phyloP scores from a whole-genome alignment of 2,113 vertebrate species.

The Gymnocephalus cernua region DNA sequence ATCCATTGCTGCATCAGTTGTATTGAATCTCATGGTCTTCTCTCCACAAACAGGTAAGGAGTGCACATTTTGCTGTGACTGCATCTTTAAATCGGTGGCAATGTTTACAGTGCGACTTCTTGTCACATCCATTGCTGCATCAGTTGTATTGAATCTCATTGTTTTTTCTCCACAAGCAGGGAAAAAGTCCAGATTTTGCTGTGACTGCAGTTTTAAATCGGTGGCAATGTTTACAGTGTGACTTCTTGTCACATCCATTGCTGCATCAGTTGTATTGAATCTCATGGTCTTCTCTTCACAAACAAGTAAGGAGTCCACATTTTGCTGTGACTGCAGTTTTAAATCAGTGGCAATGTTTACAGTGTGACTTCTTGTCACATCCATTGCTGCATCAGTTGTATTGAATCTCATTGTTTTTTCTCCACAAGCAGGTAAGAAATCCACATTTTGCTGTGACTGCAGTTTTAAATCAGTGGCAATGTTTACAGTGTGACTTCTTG shows the following conservation, averaged over 20 bases:
- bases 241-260: not conserved
- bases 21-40: conserved; percentile 29
- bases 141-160: not conserved
- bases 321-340: not conserved
- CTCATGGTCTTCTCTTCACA: conserved; percentile 27
- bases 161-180: not conserved
- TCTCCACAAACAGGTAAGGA: not conserved
- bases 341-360: not conserved
- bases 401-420: conserved; percentile 28
- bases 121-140: not conserved
- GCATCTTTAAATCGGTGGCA: not conserved
- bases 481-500: conserved; percentile 5
- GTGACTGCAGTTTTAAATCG: rapidly evolving
- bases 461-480: not conserved
- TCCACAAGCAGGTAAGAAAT: not conserved
- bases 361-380: conserved; percentile 19
- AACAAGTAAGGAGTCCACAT: not conserved
- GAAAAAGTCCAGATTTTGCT: too few species aligned
- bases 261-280: conserved; percentile 4
- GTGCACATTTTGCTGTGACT: not conserved
- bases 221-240: conserved; percentile 8
- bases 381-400: conserved; percentile 1
- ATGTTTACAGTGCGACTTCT: not conserved
- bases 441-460: not conserved
- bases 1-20: conserved; percentile 35